Percentiles rank a stretch among this genome's conserved stretches.
These are phyloP conservation scores for Chionis minor DNA, from an alignment of 2,113 vertebrate genomes.

Conservation along the genomic window DNA sequence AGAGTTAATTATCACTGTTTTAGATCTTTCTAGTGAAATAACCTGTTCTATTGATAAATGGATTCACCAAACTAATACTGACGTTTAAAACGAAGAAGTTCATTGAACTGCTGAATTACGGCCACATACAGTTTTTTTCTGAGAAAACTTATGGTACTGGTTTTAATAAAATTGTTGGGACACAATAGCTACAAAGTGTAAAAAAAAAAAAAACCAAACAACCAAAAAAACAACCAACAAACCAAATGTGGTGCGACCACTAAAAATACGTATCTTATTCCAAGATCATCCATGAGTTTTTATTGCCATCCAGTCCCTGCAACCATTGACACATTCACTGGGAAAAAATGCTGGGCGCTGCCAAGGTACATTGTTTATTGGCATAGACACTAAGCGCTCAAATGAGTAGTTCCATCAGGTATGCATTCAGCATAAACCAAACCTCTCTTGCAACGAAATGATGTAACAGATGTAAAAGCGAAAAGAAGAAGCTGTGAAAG, in stretches of 20 bases:
- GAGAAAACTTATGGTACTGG: not conserved
- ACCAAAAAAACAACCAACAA: no score
- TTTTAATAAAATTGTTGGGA: not conserved
- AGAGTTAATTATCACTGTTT: conserved; percentile 64
- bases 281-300: not conserved
- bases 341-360: conserved; percentile 32
- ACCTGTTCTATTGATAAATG: conserved; percentile 33
- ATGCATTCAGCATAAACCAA: conserved; percentile 60
- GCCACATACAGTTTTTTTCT: not conserved
- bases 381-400: conserved; percentile 16
- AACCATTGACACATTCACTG: not conserved
- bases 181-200: not conserved
- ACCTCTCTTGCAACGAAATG: not conserved
- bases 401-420: conserved; percentile 44
- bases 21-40: conserved; percentile 48
- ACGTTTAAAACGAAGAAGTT: not conserved
- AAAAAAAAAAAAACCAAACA: not conserved
- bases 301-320: not conserved
- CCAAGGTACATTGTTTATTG: conserved; percentile 62
- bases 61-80: conserved; percentile 12
- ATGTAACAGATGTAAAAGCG: not conserved
- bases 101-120: not conserved
- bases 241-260: accelerated
- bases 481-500: not conserved
- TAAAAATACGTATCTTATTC: not conserved